Evolutionary conservation across 2,797 vertebrate genomes (phyloP).

Genomic region (Lophius americanus): DNA sequence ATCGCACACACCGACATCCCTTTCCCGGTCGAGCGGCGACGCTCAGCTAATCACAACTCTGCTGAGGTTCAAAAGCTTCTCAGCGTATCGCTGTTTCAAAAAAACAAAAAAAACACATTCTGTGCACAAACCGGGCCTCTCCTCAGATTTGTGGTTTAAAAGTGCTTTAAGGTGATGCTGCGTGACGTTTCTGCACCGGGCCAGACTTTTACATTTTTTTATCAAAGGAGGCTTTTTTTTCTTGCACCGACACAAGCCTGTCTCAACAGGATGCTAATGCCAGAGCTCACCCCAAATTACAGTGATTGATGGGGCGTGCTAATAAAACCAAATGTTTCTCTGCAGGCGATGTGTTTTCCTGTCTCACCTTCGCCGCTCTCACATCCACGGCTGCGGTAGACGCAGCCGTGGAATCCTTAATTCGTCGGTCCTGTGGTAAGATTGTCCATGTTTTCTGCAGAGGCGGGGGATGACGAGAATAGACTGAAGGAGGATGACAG

Average conservation of each 20-base stretch:
- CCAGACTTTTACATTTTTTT: constrained; percentile 37
- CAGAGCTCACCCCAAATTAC: constrained; percentile 73
- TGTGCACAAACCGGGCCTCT: constrained; percentile 12
- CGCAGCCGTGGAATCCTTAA: constrained; percentile 32
- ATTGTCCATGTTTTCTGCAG: constrained; percentile 63
- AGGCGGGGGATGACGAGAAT: constrained; percentile 74
- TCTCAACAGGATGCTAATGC: constrained; percentile 73
- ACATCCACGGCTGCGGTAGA: constrained; percentile 36
- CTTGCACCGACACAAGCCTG: constrained; percentile 54
- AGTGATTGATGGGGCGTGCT: constrained; percentile 66
- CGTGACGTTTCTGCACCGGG: constrained; percentile 18
- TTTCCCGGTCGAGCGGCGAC: constrained; percentile 68
- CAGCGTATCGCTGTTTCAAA: constrained; percentile 10
- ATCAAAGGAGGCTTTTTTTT: constrained; percentile 52
- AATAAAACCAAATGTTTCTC: constrained; percentile 77
- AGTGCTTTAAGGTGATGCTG: constrained; percentile 35
- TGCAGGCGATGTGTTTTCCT: constrained; percentile 74
- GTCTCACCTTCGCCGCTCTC: constrained; percentile 56
- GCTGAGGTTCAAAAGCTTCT: constrained; percentile 33
- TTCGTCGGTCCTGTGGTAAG: constrained; percentile 45
- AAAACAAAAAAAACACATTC: neutral
- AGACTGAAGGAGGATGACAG: constrained; percentile 67
- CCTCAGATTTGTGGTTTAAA: constrained; percentile 19
- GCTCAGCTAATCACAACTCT: constrained; percentile 32
- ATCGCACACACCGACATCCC: constrained; percentile 63